These are phyloP conservation scores for Scaptodrosophila latifasciaeformis DNA, from an alignment of 2,888 invertebrate genomes.

Conservation along the genomic window DNA sequence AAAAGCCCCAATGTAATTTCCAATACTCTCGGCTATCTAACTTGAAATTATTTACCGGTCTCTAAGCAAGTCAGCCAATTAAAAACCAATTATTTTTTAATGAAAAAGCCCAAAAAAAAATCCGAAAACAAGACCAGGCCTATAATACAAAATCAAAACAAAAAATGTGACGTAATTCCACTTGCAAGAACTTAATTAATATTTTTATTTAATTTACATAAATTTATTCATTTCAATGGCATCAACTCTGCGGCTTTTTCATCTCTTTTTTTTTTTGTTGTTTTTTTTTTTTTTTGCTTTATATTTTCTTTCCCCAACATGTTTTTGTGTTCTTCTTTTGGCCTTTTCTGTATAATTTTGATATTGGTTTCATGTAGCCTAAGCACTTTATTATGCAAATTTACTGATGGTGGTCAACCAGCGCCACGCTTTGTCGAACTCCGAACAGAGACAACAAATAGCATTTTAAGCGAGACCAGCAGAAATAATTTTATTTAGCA, in stretches of 20 bases:
- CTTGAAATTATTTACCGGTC: too few relatives aligned
- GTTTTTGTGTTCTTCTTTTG: conserved; percentile 6
- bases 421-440: conserved; percentile 64
- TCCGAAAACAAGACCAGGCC: conserved; percentile 15
- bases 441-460: conserved; percentile 40
- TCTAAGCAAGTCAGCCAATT: conserved; percentile 32
- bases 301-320: too few relatives aligned
- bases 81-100: conserved; percentile 50
- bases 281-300: conserved; percentile 5
- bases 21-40: conserved; percentile 24
- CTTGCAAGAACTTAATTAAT: conserved; percentile 50
- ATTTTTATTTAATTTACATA: conserved; percentile 57
- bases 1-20: conserved; percentile 56
- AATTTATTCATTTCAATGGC: conserved; percentile 58
- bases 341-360: conserved; percentile 20
- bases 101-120: conserved; percentile 14
- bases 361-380: conserved; percentile 61
- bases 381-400: conserved; percentile 66
- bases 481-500: conserved; percentile 33
- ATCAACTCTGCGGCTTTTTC: conserved; percentile 23
- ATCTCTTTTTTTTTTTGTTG: conserved; percentile 34
- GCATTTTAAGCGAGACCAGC: conserved; percentile 37
- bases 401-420: conserved; percentile 22
- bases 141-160: background rate
- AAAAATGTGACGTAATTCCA: conserved; percentile 44